Base-by-base conservation (phyloP, 2,888 invertebrate genomes). In the Leptinotarsa haldemani region DNA sequence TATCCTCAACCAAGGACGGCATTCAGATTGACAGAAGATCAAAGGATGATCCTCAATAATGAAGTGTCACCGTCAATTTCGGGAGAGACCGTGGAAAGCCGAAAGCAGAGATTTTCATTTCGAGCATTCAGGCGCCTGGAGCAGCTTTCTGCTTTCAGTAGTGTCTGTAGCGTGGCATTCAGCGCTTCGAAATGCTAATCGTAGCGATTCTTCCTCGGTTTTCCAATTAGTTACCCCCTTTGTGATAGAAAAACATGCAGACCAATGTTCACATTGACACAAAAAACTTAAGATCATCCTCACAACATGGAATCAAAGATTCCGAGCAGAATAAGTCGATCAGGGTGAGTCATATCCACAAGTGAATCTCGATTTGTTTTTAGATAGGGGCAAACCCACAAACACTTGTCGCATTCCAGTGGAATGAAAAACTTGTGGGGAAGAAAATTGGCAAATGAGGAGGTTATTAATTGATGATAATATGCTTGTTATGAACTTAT, bases 251-350 rank as follows among this genome's bases (percentile, higher is more conserved):
- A 40, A 61, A 75, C 78, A 93, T 93, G 93, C 93, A 93, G 90
- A 93, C 93, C 52, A 93, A 93, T 87, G 93, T 93, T 80, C 93
- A 93, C 87, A 93, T 93, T 71, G 93, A 93, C 86, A 90, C 93
- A 16, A 93, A 93, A 87, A 91, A 89, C 81, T 87, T 93, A 71
- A 90, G 92, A 64, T 90, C 89, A 79, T 91, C 91, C 53, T 92
- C 90, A 15, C 92, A 92, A 77, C 93, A 91, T 79, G 89, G 91
- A 78, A 88, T 87, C 79, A 91, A 92, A 77, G 87, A 87, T 61
- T 61, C 61, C 61, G 61, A 61, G n/a, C 61, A 61, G 61, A 61
- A 40, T 13, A 61, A 61, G 61, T 61, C 61, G 30, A 61, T 61
- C 30, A 61, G 61, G 61, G 61, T 61, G 61, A 61, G 61, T 61